Conservation (phyloP, 1,140 invertebrate species). For the Ganaspis sp. region DNA sequence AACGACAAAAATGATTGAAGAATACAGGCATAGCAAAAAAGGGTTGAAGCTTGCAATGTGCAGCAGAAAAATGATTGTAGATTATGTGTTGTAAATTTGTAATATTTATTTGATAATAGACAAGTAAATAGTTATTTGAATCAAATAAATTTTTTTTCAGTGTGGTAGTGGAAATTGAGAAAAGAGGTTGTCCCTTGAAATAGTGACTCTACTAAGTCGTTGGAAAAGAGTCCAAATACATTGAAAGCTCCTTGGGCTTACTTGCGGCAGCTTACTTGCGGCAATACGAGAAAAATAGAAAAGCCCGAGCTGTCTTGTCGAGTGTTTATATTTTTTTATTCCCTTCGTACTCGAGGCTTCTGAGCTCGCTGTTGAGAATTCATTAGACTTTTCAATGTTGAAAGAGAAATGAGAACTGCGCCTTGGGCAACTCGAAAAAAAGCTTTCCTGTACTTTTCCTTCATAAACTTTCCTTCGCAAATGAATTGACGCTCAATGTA, state of each 20-base stretch:
- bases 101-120: not conserved
- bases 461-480: not conserved
- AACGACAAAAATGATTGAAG: too few relatives aligned
- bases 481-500: not conserved
- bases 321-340: slow-evolving; percentile 16
- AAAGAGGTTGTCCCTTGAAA: not conserved
- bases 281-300: slow-evolving; percentile 16
- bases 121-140: too few relatives aligned
- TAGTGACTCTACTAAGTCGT: not conserved
- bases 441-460: not conserved
- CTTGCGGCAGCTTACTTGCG: slow-evolving; percentile 20
- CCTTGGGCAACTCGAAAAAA: not conserved
- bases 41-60: too few relatives aligned
- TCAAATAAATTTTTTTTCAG: not conserved
- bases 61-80: too few relatives aligned
- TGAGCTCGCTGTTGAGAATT: slow-evolving; percentile 24
- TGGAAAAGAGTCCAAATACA: slow-evolving; percentile 9
- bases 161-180: not conserved
- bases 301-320: not conserved
- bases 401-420: not conserved
- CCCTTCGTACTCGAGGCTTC: not conserved
- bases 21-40: too few relatives aligned
- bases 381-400: slow-evolving; percentile 29
- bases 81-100: too few relatives aligned
- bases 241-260: slow-evolving; percentile 17